phyloP scores from a whole-genome alignment of 1,140 invertebrate genomes.

The Ladona fulva region DNA sequence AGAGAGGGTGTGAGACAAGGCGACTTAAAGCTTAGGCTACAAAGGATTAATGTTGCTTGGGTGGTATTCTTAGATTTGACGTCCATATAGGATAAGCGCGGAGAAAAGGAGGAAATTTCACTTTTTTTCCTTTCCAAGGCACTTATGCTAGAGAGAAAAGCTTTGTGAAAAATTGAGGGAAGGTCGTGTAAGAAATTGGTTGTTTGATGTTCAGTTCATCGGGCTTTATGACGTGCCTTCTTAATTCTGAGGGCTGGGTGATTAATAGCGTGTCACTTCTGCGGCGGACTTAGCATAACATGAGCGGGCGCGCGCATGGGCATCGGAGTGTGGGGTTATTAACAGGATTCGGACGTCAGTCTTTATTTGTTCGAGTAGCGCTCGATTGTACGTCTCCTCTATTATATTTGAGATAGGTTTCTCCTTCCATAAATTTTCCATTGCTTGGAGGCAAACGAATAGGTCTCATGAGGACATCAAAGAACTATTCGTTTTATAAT shows the following conservation, averaged over 20 bases:
- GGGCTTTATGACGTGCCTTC: conserved; percentile 7
- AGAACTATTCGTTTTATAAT: no score
- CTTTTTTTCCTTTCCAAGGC: neutral
- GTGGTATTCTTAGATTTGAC: conserved; percentile 1
- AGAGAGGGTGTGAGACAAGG: neutral
- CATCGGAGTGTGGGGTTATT: neutral
- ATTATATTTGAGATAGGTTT: no score
- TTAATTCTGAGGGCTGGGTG: neutral
- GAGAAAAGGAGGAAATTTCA: neutral
- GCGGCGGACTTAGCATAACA: neutral
- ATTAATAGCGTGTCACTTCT: no score
- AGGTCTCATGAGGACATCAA: no score
- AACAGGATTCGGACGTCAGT: neutral
- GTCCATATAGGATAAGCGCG: neutral
- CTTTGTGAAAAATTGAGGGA: neutral
- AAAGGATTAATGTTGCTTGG: neutral
- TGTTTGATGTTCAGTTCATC: conserved; percentile 5
- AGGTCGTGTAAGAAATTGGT: neutral
- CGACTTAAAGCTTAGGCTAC: neutral
- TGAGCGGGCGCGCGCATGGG: neutral
- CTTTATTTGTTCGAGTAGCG: no score
- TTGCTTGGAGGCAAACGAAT: no score
- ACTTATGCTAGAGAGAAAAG: neutral
- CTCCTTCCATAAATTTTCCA: no score
- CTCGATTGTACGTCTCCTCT: no score